Evolutionary conservation across 1,140 invertebrate genomes (phyloP), one percentile per base, ranked within the genome.

Genomic region (Lepidostoma basale): DNA sequence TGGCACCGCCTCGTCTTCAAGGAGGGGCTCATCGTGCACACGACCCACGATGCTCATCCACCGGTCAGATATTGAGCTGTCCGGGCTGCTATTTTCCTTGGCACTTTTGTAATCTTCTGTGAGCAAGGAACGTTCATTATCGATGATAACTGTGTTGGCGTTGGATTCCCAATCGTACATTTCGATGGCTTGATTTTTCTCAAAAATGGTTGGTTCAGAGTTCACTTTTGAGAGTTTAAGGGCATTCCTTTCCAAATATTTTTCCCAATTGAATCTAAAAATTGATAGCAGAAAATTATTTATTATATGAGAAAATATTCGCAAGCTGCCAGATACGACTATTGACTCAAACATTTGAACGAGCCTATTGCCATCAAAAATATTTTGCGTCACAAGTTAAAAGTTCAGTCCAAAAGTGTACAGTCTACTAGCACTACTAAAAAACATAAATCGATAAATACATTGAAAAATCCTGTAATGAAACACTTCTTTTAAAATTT

Each of bases 1-100:
- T 3, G 66, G 66, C 25, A 72, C 47, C 3, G 54, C 52, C 47
- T 71, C 58, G 59, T 64, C 33, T 39, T 71, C 69, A 10, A 71
- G 23, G 9, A 65, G 36, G 16, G 70, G 67, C 20, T 62, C 66
- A 6, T 65, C 52, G 45, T 60, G 40, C 12, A 60, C 39, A 22
- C 39, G 39, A 3, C 39, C 56, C 20, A 60, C 56, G 12, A 65
- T 65, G 39, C 47, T 65, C 33, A 40, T 20, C 62, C 62, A 65
- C 4, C 30, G 45, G 18, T 56, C 49, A 4, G 62, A 33, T 28
- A 65, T 65, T n/a, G 30, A 39, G 14, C 40, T 45, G 42, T 33
- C 44, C 8, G 22, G 47, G 22, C 62, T 65, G 18, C 12, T 36
- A 22, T 16, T 12, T 3, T 22, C 30, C 12, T 47, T 45, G 12